Base-by-base conservation (phyloP, 2,113 vertebrate genomes). In the Microcebus murinus region DNA sequence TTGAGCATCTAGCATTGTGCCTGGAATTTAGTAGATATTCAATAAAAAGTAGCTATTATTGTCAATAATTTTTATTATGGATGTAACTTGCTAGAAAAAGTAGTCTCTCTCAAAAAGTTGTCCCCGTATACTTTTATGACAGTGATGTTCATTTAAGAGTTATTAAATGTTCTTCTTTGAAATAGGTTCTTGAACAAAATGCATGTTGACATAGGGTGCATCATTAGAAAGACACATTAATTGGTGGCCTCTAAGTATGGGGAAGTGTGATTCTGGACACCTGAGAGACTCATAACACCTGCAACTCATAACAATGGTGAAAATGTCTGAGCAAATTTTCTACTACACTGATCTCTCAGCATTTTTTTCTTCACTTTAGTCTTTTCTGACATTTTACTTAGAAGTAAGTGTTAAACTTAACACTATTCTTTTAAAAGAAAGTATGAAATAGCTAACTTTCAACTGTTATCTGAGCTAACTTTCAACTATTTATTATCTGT, bases 291-390 rank as follows among this genome's bases (percentile, higher is more conserved):
- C 42, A 42, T 42, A 42, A 42, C 42, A 23, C 84, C 87, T 90
- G 52, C 67, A 74, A 25, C 12, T 89, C 50, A 29, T 82, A 96
- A 95, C 34, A 90, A 39, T 74, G 55, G 42, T 85, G 59, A 90
- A 77, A 68, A 79, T 86, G 68, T 96, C 92, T 90, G 94, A 95
- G 85, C 84, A 97, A 91, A 94, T 96, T 95, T 96, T 97, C 87
- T 95, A 87, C 88, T 91, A 87, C 57, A 36, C 52, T 95, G 83
- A 96, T 68, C 34, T 94, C 31, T 74, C 80, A 65, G 68, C 42
- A 79, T 42, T 63, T 94, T 61, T 48, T 25, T 55, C 39, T 90
- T 91, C 2, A 85, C 9, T 85, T 94, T 68, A 83, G 52, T 88
- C 55, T 93, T 94, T 86, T 88, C 52, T 92, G 91, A 95, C 81